These are phyloP conservation scores for Drosophila pruinosa DNA, from an alignment of 1,140 invertebrate genomes.

Conservation along the genomic window DNA sequence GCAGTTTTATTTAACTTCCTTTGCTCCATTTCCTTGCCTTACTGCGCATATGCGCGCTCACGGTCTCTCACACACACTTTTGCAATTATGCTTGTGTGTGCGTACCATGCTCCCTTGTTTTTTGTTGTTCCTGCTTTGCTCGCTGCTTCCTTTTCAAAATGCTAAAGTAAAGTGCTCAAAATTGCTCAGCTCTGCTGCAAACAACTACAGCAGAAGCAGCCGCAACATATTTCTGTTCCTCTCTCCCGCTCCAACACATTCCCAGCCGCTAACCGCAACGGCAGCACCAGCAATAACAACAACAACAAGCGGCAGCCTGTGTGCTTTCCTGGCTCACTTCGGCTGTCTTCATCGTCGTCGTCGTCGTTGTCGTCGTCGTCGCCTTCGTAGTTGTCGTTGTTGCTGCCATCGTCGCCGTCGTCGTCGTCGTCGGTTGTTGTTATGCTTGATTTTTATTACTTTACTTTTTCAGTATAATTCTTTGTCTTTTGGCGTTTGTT, in stretches of 20 bases:
- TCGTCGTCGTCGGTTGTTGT: slow-evolving; percentile 36
- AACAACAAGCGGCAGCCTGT: slow-evolving; percentile 24
- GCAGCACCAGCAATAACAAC: slow-evolving; percentile 9
- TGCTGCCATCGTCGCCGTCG: background rate
- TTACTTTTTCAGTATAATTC: slow-evolving; percentile 71
- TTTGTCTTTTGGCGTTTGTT: slow-evolving; percentile 69
- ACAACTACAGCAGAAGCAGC: slow-evolving; percentile 4
- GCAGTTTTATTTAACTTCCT: slow-evolving; percentile 39
- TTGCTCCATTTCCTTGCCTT: slow-evolving; percentile 30
- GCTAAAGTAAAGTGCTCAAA: slow-evolving; percentile 61
- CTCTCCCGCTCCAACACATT: slow-evolving; percentile 8
- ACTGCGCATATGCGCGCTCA: slow-evolving; percentile 30
- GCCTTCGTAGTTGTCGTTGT: too few relatives aligned
- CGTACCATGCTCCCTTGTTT: slow-evolving; percentile 46
- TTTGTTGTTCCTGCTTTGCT: slow-evolving; percentile 57
- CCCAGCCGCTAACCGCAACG: slow-evolving; percentile 1
- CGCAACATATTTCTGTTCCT: slow-evolving; percentile 34
- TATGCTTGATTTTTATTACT: slow-evolving; percentile 62
- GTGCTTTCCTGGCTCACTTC: slow-evolving; percentile 44
- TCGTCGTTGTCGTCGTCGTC: slow-evolving; percentile 9
- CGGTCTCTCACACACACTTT: slow-evolving; percentile 4
- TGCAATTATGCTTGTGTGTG: slow-evolving; percentile 16
- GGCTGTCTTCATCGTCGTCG: slow-evolving; percentile 13
- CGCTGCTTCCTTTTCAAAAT: slow-evolving; percentile 52
- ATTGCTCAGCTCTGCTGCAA: slow-evolving; percentile 38